These are phyloP conservation scores for Pampus argenteus DNA, from an alignment of 2,797 vertebrate genomes.

Conservation along the genomic window DNA sequence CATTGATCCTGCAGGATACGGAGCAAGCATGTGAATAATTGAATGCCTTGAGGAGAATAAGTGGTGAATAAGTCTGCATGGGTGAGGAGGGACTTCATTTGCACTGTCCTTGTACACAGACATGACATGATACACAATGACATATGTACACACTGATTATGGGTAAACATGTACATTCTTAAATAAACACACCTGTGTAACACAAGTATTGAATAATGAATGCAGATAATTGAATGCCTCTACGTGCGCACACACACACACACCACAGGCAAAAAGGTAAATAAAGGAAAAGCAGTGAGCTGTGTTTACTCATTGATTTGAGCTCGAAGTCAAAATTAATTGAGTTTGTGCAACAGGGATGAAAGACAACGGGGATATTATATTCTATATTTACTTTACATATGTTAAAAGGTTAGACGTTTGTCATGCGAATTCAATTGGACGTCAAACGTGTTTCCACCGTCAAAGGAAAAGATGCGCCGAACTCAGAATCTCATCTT, in stretches of 20 bases:
- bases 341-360: not conserved
- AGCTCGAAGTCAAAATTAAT: not conserved
- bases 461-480: no score
- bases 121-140: not conserved
- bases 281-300: not conserved
- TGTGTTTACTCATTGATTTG: not conserved
- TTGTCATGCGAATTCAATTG: not conserved
- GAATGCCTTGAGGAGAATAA: conserved; percentile 4
- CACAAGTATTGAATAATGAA: not conserved
- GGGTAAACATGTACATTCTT: not conserved
- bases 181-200: not conserved
- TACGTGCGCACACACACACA: not conserved
- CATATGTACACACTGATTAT: not conserved
- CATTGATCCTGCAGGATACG: conserved; percentile 8
- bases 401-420: not conserved
- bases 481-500: no score
- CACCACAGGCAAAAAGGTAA: not conserved
- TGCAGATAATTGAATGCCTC: not conserved
- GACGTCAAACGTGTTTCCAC: no score
- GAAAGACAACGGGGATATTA: not conserved
- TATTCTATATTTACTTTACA: not conserved
- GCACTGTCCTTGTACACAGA: not conserved
- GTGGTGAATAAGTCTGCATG: not conserved
- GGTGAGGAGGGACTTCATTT: not conserved
- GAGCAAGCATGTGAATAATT: conserved; percentile 24